Conservation (phyloP, 2,797 vertebrate species). For the Anabacerthia variegaticeps region DNA sequence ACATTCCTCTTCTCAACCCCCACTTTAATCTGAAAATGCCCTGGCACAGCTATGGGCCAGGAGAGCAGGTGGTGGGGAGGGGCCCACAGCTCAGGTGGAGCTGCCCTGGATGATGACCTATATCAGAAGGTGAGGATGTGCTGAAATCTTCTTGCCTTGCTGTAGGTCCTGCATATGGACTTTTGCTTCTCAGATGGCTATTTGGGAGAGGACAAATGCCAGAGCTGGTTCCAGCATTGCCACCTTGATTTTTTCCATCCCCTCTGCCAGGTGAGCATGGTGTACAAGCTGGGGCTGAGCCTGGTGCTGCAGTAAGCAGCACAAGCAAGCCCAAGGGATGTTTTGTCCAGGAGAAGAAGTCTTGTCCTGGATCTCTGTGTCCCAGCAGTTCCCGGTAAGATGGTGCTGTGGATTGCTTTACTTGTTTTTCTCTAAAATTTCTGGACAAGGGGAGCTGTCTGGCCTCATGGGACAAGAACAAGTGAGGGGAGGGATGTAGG, state of each 20-base stretch:
- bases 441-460: not conserved
- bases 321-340: not conserved
- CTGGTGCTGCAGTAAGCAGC: not conserved
- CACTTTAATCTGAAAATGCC: not conserved
- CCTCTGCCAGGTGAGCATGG: not conserved
- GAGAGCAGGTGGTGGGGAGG: not conserved
- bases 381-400: slow-evolving; percentile 2
- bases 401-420: not conserved
- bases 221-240: not conserved
- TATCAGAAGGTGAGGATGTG: not conserved
- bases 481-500: not conserved
- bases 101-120: not conserved
- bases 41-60: not conserved
- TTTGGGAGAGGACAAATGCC: not conserved
- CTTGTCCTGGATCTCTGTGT: not conserved
- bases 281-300: not conserved
- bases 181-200: not conserved
- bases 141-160: not conserved
- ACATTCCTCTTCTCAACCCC: not conserved
- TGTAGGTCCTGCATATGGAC: not conserved
- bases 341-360: not conserved
- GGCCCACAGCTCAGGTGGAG: not conserved
- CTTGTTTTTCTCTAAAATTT: not conserved
- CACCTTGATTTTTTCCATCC: not conserved
- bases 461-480: not conserved